phyloP scores from a whole-genome alignment of 1,140 invertebrate species.

The Papilio helenus region DNA sequence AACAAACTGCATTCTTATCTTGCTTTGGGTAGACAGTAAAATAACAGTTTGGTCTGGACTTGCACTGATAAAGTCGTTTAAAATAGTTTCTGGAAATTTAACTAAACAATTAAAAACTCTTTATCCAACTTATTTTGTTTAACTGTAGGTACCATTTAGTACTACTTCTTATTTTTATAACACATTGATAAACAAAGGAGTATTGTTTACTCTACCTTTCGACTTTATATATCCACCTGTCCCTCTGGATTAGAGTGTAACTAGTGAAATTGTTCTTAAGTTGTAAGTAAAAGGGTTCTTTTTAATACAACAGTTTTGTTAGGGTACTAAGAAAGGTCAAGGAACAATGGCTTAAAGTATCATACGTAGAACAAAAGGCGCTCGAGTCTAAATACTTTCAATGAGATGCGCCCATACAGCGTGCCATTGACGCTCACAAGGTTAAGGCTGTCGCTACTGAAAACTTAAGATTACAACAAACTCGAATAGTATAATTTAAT shows the following conservation, averaged over 20 bases:
- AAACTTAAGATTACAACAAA: background rate
- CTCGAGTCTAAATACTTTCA: background rate
- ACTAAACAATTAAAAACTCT: background rate
- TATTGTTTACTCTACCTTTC: too few species aligned
- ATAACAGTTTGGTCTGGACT: background rate
- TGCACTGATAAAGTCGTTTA: background rate
- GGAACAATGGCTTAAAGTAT: background rate
- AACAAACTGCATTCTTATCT: background rate
- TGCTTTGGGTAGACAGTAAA: slow-evolving; percentile 5
- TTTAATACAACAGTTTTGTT: background rate
- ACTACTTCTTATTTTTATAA: too few species aligned
- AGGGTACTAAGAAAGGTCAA: background rate
- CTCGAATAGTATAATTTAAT: background rate
- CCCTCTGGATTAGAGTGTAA: background rate
- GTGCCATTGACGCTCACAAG: background rate
- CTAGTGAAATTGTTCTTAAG: background rate
- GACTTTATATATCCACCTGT: background rate
- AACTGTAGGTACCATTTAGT: too few species aligned
- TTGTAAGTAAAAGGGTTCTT: background rate
- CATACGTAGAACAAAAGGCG: background rate
- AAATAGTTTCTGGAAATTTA: background rate
- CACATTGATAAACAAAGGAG: too few species aligned
- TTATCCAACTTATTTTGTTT: background rate
- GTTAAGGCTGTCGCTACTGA: background rate
- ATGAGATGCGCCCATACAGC: background rate